Conservation (phyloP, 2,113 vertebrate species). For the Rostratula benghalensis region DNA sequence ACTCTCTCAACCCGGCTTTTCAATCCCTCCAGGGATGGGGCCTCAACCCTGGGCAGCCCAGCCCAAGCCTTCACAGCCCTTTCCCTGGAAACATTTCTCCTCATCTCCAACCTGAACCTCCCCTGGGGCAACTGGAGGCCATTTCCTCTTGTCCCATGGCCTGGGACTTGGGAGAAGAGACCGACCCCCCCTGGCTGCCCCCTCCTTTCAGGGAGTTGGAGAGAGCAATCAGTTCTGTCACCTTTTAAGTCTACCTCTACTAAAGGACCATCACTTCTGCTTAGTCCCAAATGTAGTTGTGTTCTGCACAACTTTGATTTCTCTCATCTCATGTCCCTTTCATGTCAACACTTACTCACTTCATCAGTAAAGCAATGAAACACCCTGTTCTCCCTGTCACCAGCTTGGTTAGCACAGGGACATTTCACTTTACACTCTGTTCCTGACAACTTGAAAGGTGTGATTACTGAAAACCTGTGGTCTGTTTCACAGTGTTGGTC, state of each 20-base stretch:
- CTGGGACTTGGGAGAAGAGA: no score
- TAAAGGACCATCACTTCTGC: not conserved
- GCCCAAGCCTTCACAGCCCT: no score
- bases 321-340: not conserved
- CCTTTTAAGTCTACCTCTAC: not conserved
- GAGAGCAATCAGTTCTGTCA: not conserved
- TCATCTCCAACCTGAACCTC: no score
- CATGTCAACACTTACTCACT: not conserved
- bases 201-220: no score
- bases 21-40: no score
- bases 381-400: not conserved
- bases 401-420: not conserved
- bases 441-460: not conserved
- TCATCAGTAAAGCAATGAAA: not conserved
- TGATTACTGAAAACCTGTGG: not conserved
- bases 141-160: no score
- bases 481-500: not conserved
- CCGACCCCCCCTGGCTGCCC: no score
- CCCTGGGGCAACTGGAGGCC: no score
- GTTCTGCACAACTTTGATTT: not conserved
- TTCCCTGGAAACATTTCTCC: no score
- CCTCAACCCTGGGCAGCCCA: no score
- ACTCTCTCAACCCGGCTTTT: no score
- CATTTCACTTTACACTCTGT: not conserved
- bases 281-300: not conserved